Evolutionary conservation across 2,113 vertebrate species (phyloP).

Genomic region (Pterocles gutturalis): DNA sequence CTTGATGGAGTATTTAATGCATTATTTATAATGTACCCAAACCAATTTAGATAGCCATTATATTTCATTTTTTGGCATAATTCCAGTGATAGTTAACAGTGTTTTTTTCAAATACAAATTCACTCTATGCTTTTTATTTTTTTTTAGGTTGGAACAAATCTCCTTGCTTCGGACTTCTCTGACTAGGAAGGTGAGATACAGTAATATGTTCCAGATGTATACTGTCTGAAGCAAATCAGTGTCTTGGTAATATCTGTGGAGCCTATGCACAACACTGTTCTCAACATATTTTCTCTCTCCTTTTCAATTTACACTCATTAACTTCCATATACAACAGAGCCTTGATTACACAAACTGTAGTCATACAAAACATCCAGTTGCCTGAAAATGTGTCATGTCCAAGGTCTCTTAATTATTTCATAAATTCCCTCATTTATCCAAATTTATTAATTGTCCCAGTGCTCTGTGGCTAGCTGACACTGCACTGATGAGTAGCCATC

Average conservation of each 20-base stretch:
- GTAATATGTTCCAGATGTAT: background rate
- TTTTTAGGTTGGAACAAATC: background rate
- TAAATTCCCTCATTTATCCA: background rate
- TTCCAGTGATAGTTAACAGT: background rate
- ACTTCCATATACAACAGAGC: background rate
- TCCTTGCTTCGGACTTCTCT: background rate
- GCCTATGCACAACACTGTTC: background rate
- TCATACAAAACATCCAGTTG: background rate
- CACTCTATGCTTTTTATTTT: background rate
- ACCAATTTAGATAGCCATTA: background rate
- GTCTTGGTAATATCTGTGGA: background rate
- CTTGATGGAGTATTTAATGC: background rate
- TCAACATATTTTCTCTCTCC: background rate
- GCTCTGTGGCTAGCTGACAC: background rate
- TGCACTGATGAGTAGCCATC: background rate
- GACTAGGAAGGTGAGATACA: background rate
- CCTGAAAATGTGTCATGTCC: background rate
- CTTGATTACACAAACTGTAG: background rate
- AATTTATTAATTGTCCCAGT: background rate
- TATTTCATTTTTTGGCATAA: background rate
- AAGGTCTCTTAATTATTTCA: background rate
- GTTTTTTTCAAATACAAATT: background rate
- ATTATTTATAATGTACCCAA: background rate
- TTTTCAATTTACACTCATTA: background rate
- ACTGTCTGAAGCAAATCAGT: background rate